Conservation (phyloP, 2,797 vertebrate species). For the Zenarchopterus dispar region DNA sequence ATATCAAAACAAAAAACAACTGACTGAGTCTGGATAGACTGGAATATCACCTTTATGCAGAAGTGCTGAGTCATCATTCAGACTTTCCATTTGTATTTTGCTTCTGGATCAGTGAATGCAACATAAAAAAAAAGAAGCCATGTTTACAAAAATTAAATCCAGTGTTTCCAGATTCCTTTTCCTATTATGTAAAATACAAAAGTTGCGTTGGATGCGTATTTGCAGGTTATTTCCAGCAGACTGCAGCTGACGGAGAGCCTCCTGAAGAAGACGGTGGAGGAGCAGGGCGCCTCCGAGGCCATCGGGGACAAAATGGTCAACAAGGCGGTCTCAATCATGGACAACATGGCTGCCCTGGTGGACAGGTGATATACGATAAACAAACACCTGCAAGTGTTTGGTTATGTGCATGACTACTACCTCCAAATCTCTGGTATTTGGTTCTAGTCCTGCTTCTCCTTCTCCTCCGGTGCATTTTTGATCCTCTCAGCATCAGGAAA, state of each 20-base stretch:
- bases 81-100: too few species aligned
- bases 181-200: neutral
- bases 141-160: neutral
- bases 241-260: constrained; percentile 71
- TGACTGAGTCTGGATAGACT: neutral
- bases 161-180: constrained; percentile 20
- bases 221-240: constrained; percentile 66
- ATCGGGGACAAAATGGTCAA: constrained; percentile 66
- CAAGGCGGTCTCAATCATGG: constrained; percentile 67
- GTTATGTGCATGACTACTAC: too few species aligned
- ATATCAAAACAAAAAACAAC: too few species aligned
- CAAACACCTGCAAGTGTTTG: neutral
- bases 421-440: too few species aligned
- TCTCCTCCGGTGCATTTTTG: too few species aligned
- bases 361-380: constrained; percentile 54
- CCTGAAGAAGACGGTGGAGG: constrained; percentile 63
- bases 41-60: too few species aligned
- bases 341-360: constrained; percentile 68
- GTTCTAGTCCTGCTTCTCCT: too few species aligned
- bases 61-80: too few species aligned
- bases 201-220: constrained; percentile 1
- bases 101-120: neutral
- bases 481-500: too few species aligned
- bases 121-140: neutral
- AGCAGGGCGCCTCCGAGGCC: constrained; percentile 57